Base-by-base conservation (phyloP, 2,888 invertebrate genomes). In the Ophioninae sp. region DNA sequence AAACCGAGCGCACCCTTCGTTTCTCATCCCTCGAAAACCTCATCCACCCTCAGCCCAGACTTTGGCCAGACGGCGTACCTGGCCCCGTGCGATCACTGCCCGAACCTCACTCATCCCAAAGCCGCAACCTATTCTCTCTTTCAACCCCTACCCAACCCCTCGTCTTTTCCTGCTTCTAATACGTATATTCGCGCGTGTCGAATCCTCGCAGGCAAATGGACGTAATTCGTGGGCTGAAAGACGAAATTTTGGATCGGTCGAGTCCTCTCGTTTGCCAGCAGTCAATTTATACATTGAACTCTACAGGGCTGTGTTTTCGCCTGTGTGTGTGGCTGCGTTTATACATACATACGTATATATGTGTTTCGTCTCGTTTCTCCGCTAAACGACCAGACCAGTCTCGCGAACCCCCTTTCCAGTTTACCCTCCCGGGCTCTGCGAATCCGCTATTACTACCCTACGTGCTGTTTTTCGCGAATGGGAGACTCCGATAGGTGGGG, bases 31-130 rank as follows among this genome's bases (percentile, higher is more conserved):
- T 78, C 79, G 56, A 78, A 69, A 71, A 44, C 51, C 76, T 79
- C 86, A 82, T 71, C 71, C 56, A 37, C 56, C 58, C 71, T 20
- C 56, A n/a, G 85, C 86, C 89, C 88, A 89, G 89, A 90, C 89
- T 87, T 86, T 85, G 85, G 88, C 87, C 86, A 90, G 90, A 90
- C 90, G 86, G 85, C 83, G 87, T 87, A 89, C 89, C 90, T 89
- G 87, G 84, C 85, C 87, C 86, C 89, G 86, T 78, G 61, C 81
- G 84, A 86, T 85, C 86, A 59, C 81, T 84, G 76, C 82, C 78
- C 84, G 79, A 69, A 81, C 83, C 82, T 79, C 73, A 51, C 78
- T 61, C 74, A 59, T 10, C 23, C 72, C 30, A 1, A 1, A 30
- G 30, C 41, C 44, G 22, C 44, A 67, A 41, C 39, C 44, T 13